Evolutionary conservation across 92 coral and sea anemone genomes (phyloP).

Genomic region (Zoanthus sansibaricus): DNA sequence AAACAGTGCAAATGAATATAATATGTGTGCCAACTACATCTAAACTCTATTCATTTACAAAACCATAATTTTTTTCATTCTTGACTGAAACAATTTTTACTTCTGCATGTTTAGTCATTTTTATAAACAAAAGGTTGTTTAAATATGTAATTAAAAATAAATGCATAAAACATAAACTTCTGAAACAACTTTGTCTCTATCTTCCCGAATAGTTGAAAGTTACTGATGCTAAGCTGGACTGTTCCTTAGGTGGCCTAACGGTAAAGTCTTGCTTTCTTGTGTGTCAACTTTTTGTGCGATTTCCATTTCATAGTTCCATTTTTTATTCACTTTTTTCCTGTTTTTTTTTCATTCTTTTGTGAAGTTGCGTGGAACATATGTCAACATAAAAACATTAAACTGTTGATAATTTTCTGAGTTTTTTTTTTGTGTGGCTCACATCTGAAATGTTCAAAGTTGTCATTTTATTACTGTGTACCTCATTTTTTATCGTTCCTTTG

Average conservation of each 20-base stretch:
- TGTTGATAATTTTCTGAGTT: too few species aligned
- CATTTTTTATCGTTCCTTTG: not conserved
- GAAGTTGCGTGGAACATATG: too few species aligned
- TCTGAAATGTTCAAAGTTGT: not conserved
- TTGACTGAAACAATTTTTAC: too few species aligned
- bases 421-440: too few species aligned
- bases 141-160: not conserved
- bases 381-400: too few species aligned
- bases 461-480: not conserved
- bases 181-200: not conserved
- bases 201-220: conserved; percentile 2
- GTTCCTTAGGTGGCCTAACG: not conserved
- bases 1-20: too few species aligned
- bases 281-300: not conserved
- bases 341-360: too few species aligned
- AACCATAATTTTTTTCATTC: too few species aligned
- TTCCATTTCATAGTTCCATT: not conserved
- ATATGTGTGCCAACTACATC: too few species aligned
- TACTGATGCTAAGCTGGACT: conserved; percentile 6
- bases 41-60: too few species aligned
- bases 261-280: not conserved
- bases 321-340: not conserved
- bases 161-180: not conserved
- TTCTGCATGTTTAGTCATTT: too few species aligned
- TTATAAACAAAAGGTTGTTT: too few species aligned